Evolutionary conservation across 2,797 vertebrate genomes (phyloP).

Genomic region (Manis pentadactyla): DNA sequence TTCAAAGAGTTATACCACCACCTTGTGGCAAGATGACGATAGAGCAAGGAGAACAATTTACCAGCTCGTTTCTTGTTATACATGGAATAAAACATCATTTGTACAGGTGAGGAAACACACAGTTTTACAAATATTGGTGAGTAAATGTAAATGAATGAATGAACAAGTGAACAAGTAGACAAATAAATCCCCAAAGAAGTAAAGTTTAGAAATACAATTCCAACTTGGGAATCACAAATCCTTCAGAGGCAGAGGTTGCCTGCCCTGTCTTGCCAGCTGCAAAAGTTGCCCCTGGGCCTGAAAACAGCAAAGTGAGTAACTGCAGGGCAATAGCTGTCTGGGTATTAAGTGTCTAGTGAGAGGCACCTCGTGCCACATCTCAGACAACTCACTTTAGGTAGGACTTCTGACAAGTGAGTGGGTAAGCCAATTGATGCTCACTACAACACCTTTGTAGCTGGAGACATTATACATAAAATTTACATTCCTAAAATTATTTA

Average conservation of each 20-base stretch:
- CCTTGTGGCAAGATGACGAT: constrained; percentile 41
- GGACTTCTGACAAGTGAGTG: not conserved
- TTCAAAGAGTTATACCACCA: constrained; percentile 57
- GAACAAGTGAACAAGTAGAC: not conserved
- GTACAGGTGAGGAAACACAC: not conserved
- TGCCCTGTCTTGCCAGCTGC: not conserved
- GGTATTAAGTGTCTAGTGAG: fast-evolving
- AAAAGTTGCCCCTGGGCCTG: fast-evolving
- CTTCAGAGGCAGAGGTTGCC: not conserved
- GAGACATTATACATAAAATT: not conserved
- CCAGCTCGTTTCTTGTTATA: fast-evolving
- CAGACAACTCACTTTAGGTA: not conserved
- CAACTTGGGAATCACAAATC: not conserved
- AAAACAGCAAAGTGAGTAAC: not conserved
- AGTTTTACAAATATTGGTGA: not conserved
- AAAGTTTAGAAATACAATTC: not conserved
- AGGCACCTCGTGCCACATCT: not conserved
- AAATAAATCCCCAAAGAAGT: not conserved
- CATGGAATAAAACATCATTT: not conserved
- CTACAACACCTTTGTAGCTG: not conserved
- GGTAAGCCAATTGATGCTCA: not conserved
- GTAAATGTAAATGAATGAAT: not conserved
- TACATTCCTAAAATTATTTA: not conserved
- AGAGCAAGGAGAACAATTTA: not conserved
- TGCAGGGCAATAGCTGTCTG: not conserved